Percentiles rank a stretch among this genome's conserved stretches.
phyloP scores from a whole-genome alignment of 1,140 invertebrate species.

The Bilobella aurantiaca region DNA sequence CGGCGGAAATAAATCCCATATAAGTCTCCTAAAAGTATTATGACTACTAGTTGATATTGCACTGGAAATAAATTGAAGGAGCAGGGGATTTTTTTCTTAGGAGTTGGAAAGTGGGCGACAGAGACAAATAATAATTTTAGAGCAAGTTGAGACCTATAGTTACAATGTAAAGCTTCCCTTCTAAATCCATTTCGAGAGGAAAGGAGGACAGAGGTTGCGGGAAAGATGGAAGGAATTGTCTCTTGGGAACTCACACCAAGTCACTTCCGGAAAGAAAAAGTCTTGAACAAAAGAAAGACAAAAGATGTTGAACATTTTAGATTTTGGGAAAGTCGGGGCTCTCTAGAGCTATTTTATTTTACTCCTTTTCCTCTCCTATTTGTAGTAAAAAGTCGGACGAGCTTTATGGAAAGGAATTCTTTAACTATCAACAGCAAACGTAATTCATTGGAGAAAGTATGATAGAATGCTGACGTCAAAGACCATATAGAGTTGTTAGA shows the following conservation, averaged over 20 bases:
- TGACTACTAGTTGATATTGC: too few relatives aligned
- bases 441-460: too few relatives aligned
- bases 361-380: neutral
- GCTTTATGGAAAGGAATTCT: too few relatives aligned
- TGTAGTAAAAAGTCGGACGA: neutral
- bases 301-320: conserved; percentile 4
- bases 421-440: too few relatives aligned
- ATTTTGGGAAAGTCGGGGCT: neutral
- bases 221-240: neutral
- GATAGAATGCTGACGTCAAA: too few relatives aligned
- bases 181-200: neutral
- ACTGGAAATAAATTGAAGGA: too few relatives aligned
- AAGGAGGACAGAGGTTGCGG: neutral
- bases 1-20: too few relatives aligned
- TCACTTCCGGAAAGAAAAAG: neutral
- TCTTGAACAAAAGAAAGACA: neutral
- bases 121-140: neutral
- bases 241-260: conserved; percentile 1
- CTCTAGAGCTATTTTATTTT: neutral
- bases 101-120: neutral
- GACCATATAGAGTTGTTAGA: too few relatives aligned
- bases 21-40: neutral
- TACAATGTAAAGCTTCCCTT: too few relatives aligned
- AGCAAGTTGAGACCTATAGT: too few relatives aligned
- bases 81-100: too few relatives aligned